A percentile compares a stretch with the other conserved stretches of the same genome.
These are phyloP conservation scores for Sceloporus undulatus DNA, from an alignment of 2,113 vertebrate genomes.

Conservation along the genomic window DNA sequence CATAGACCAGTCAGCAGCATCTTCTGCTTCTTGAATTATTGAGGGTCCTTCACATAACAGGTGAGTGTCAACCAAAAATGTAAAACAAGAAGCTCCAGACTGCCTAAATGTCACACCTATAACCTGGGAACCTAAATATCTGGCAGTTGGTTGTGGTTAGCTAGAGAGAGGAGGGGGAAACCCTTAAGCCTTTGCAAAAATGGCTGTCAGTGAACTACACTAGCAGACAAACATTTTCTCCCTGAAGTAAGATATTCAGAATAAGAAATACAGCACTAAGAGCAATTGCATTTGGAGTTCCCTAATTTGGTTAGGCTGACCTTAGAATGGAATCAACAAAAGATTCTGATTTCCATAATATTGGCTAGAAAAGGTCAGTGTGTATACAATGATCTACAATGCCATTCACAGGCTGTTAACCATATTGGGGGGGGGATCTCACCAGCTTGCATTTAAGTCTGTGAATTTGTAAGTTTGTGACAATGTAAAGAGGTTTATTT, in stretches of 20 bases:
- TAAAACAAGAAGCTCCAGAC: neutral
- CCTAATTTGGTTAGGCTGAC: slow-evolving; percentile 75
- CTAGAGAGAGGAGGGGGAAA: neutral
- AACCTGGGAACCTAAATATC: neutral
- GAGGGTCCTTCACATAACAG: neutral
- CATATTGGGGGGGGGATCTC: slow-evolving; percentile 14
- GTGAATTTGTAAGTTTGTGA: neutral
- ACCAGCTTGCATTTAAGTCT: slow-evolving; percentile 20
- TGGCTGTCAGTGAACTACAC: slow-evolving; percentile 19
- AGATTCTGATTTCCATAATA: slow-evolving; percentile 76
- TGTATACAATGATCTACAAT: slow-evolving; percentile 60
- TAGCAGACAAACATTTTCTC: slow-evolving; percentile 56
- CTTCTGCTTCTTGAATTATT: neutral
- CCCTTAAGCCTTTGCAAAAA: neutral
- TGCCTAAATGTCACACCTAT: no score
- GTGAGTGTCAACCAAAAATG: neutral
- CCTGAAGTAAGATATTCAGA: slow-evolving; percentile 59
- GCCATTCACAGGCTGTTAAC: slow-evolving; percentile 37
- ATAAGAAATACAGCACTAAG: slow-evolving; percentile 62
- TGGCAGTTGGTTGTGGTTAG: neutral
- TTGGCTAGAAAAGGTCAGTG: slow-evolving; percentile 64
- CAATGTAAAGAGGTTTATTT: slow-evolving; percentile 50
- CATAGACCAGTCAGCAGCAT: neutral
- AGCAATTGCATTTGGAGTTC: slow-evolving; percentile 65
- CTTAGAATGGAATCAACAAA: slow-evolving; percentile 71